Percentiles rank a stretch among this genome's conserved stretches.
These are phyloP conservation scores for Hippocampus comes DNA, from an alignment of 2,113 vertebrate species.

Conservation along the genomic window DNA sequence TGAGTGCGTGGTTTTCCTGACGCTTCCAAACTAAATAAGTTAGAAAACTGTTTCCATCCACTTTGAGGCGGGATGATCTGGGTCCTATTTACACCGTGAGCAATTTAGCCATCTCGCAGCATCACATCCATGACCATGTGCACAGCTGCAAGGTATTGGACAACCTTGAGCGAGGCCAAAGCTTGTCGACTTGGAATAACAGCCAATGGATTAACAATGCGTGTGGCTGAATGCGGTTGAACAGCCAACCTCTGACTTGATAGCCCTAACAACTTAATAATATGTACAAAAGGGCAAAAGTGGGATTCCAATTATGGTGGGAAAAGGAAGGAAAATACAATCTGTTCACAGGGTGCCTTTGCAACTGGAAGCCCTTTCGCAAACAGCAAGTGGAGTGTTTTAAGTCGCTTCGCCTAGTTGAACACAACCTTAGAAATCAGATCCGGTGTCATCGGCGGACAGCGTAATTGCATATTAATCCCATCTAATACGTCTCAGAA, in stretches of 20 bases:
- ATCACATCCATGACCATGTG: constrained; percentile 52
- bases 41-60: constrained; percentile 70
- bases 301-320: constrained; percentile 59
- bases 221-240: constrained; percentile 62
- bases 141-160: constrained; percentile 67
- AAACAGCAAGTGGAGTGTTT: constrained; percentile 60
- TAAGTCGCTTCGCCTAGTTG: constrained; percentile 51
- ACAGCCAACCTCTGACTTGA: constrained; percentile 62
- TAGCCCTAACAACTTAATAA: constrained; percentile 75
- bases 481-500: constrained; percentile 50
- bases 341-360: constrained; percentile 54
- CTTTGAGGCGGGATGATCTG: constrained; percentile 52
- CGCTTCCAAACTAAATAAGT: constrained; percentile 64
- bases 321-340: constrained; percentile 53
- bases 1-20: constrained; percentile 65
- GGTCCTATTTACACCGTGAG: constrained; percentile 62
- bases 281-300: constrained; percentile 64
- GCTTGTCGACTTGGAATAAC: constrained; percentile 60
- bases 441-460: constrained; percentile 44
- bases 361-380: constrained; percentile 70
- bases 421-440: constrained; percentile 49
- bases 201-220: constrained; percentile 61
- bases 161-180: constrained; percentile 62
- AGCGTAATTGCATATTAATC: constrained; percentile 60
- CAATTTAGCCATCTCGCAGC: constrained; percentile 57